These are phyloP conservation scores for Larimichthys crocea DNA, from an alignment of 2,113 vertebrate genomes.

Conservation along the genomic window DNA sequence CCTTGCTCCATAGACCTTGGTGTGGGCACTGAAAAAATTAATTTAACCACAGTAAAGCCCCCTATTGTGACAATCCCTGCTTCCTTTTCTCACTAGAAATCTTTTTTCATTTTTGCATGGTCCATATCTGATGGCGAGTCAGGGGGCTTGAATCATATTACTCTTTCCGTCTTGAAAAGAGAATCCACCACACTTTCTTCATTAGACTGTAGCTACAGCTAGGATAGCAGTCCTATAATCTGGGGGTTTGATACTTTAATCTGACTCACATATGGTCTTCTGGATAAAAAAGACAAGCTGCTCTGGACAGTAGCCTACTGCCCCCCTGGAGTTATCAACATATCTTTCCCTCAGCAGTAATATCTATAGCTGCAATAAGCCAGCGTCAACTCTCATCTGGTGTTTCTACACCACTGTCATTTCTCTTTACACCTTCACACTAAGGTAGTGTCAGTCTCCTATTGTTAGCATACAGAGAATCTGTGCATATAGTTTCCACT, in stretches of 20 bases:
- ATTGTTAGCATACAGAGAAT: not conserved
- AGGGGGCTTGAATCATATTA: constrained; percentile 29
- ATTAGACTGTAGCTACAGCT: constrained; percentile 44
- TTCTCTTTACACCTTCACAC: constrained; percentile 20
- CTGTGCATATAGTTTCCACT: not conserved
- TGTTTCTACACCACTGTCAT: not conserved
- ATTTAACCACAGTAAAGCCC: constrained; percentile 56
- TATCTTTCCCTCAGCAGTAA: constrained; percentile 36
- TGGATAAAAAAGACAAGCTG: constrained; percentile 67
- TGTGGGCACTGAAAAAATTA: constrained; percentile 24
- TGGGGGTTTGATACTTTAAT: constrained; percentile 72
- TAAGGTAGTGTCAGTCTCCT: constrained; percentile 21
- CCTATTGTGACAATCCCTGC: constrained; percentile 19
- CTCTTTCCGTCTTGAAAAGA: constrained; percentile 47
- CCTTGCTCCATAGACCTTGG: constrained; percentile 28
- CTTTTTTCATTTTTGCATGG: constrained; percentile 37
- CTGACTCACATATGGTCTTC: constrained; percentile 75
- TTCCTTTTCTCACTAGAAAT: constrained; percentile 26
- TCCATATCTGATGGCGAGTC: constrained; percentile 50
- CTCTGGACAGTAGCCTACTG: constrained; percentile 14
- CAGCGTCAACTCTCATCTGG: constrained; percentile 14
- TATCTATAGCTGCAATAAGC: constrained; percentile 37
- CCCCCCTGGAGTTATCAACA: constrained; percentile 52
- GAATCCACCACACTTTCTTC: constrained; percentile 60
- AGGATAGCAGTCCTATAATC: constrained; percentile 74